Percentiles rank a stretch among this genome's conserved stretches.
Evolutionary conservation across 2,888 invertebrate genomes (phyloP).

Genomic region (Stenodera caucasica): DNA sequence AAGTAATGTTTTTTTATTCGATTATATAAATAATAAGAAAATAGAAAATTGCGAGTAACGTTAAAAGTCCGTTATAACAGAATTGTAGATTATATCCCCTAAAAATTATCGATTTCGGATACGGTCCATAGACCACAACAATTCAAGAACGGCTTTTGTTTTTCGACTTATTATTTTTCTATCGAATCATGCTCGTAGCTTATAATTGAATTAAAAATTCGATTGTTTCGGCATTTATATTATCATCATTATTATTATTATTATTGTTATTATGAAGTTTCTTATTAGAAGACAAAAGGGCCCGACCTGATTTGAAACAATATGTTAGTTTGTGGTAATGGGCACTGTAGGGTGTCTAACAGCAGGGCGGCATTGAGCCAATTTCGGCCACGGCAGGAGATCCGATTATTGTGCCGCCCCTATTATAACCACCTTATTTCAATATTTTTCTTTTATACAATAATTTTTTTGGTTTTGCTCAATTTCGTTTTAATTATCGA

Average conservation of each 20-base stretch:
- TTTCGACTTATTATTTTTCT: background rate
- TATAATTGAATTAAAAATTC: slow-evolving; percentile 9
- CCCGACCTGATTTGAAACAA: slow-evolving; percentile 54
- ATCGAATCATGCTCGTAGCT: background rate
- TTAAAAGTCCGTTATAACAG: too few relatives aligned
- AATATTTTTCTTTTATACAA: background rate
- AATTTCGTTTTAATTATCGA: too few relatives aligned
- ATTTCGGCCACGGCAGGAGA: slow-evolving; percentile 48
- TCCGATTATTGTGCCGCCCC: slow-evolving; percentile 43
- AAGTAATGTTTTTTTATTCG: too few relatives aligned
- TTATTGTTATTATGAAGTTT: slow-evolving; percentile 49
- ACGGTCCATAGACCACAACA: too few relatives aligned
- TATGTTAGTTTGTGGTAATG: slow-evolving; percentile 55
- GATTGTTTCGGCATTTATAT: slow-evolving; percentile 6
- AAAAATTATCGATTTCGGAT: too few relatives aligned
- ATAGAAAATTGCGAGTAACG: too few relatives aligned
- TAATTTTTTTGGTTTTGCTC: background rate
- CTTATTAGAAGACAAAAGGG: slow-evolving; percentile 44
- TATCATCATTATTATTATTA: slow-evolving; percentile 47
- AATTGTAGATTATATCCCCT: too few relatives aligned
- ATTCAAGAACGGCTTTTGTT: too few relatives aligned
- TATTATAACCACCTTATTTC: slow-evolving; percentile 15
- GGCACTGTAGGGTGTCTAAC: slow-evolving; percentile 43
- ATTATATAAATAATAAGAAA: too few relatives aligned
- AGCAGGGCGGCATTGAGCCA: slow-evolving; percentile 52